phyloP scores from a whole-genome alignment of 2,113 vertebrate species.

The Garra rufa region DNA sequence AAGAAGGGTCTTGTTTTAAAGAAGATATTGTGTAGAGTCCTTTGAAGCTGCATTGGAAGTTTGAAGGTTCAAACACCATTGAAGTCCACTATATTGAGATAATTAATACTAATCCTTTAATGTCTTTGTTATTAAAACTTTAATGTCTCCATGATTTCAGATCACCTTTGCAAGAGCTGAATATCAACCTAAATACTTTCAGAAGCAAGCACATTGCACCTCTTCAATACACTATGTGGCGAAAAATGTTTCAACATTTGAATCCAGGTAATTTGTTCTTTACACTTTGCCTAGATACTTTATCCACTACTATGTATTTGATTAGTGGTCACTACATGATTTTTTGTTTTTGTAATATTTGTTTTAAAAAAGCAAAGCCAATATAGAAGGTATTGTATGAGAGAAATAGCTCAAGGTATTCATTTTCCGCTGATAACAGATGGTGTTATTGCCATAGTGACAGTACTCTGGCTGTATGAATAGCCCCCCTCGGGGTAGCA shows the following conservation, averaged over 20 bases:
- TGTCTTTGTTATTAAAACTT: constrained; percentile 10
- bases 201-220: constrained; percentile 75
- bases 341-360: neutral
- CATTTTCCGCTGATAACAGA: neutral
- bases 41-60: no score
- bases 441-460: constrained; percentile 19
- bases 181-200: constrained; percentile 70
- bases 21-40: no score
- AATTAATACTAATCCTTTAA: neutral
- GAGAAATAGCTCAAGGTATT: neutral
- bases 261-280: constrained; percentile 75
- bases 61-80: no score
- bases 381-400: neutral
- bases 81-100: no score
- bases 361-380: neutral
- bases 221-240: constrained; percentile 85
- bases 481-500: neutral
- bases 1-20: no score
- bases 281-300: neutral
- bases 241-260: constrained; percentile 79
- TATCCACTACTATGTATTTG: neutral
- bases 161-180: constrained; percentile 50
- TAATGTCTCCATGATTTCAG: constrained; percentile 53
- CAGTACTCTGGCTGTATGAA: neutral
- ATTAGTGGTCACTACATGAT: neutral